Evolutionary conservation across 2,888 invertebrate species (phyloP).

Genomic region (Athripsodes cinereus): DNA sequence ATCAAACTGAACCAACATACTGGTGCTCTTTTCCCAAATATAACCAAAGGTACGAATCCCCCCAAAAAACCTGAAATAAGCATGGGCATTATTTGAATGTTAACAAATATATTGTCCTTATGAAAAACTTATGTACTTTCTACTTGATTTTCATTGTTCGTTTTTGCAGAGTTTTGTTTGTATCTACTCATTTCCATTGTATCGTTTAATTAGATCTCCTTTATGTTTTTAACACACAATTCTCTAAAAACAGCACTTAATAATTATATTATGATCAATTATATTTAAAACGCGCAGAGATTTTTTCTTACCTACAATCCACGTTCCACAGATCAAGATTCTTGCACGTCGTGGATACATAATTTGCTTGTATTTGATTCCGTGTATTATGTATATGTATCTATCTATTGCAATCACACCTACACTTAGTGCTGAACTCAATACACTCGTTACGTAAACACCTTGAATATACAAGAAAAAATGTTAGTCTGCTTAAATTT

Average conservation of each 20-base stretch:
- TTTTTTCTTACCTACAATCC: background rate
- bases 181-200: too few species aligned
- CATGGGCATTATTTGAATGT: background rate
- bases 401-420: background rate
- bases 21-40: background rate
- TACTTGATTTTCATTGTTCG: too few species aligned
- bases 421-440: background rate
- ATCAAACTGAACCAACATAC: background rate
- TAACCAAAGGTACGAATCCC: background rate
- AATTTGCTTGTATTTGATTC: background rate
- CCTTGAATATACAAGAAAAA: too few species aligned
- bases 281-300: too few species aligned
- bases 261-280: too few species aligned
- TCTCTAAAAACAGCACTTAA: too few species aligned
- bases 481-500: too few species aligned
- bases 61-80: background rate
- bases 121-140: too few species aligned
- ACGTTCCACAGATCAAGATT: background rate
- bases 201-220: too few species aligned
- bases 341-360: background rate
- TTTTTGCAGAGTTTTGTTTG: too few species aligned
- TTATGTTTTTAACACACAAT: too few species aligned
- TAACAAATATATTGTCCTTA: too few species aligned
- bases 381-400: background rate
- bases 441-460: background rate